A percentile compares a stretch with the other conserved stretches of the same genome.
These are phyloP conservation scores for Candoia aspera DNA, from an alignment of 2,113 vertebrate genomes.

Conservation along the genomic window DNA sequence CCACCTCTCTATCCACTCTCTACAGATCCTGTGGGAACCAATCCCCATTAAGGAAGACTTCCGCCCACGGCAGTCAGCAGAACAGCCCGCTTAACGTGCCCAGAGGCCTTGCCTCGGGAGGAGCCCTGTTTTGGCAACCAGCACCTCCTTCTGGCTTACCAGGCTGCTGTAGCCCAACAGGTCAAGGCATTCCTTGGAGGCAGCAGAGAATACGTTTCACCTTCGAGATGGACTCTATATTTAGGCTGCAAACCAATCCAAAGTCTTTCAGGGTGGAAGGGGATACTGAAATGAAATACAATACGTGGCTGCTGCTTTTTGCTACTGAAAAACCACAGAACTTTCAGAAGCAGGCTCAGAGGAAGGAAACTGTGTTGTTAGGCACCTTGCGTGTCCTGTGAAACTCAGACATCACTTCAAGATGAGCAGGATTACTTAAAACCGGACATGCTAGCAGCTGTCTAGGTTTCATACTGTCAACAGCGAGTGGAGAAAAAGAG, in stretches of 20 bases:
- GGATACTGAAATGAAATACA: neutral
- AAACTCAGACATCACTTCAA: neutral
- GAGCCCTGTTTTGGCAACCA: neutral
- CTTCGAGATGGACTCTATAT: neutral
- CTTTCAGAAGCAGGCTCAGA: neutral
- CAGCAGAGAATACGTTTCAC: neutral
- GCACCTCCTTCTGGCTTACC: neutral
- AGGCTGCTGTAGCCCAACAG: neutral
- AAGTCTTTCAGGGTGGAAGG: slow-evolving; percentile 2
- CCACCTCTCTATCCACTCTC: neutral
- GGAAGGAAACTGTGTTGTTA: neutral
- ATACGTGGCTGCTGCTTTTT: neutral
- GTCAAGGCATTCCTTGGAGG: neutral
- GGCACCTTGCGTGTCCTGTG: neutral
- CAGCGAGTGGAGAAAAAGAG: neutral
- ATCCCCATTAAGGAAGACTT: neutral
- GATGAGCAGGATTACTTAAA: neutral
- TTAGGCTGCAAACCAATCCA: slow-evolving; percentile 1
- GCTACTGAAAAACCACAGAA: neutral
- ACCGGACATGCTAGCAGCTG: neutral
- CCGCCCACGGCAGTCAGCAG: too few species aligned
- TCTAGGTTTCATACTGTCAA: neutral
- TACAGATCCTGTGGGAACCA: neutral
- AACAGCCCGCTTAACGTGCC: too few species aligned
- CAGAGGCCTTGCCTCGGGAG: too few species aligned